Conservation (phyloP, 1,140 invertebrate species). For the Zaprionus tsacasi region DNA sequence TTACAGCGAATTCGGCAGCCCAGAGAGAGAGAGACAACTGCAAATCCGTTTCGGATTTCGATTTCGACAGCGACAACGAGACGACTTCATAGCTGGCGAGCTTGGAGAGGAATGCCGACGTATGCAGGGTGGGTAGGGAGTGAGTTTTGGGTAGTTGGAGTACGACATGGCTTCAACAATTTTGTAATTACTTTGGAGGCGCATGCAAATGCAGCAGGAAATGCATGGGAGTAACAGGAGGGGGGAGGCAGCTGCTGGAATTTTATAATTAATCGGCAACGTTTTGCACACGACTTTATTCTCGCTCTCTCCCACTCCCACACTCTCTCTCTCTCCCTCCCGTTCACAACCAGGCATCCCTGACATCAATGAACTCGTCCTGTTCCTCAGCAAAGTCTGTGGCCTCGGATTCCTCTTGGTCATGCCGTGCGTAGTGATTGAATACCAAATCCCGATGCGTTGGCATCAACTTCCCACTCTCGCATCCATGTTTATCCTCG, state of each 20-base stretch:
- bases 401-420: slow-evolving; percentile 50
- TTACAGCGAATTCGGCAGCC: slow-evolving; percentile 58
- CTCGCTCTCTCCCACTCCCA: not conserved
- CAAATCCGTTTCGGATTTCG: slow-evolving; percentile 45
- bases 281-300: slow-evolving; percentile 65
- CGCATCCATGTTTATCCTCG: slow-evolving; percentile 73
- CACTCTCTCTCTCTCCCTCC: not conserved
- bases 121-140: not conserved
- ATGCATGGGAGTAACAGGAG: too few species aligned
- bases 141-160: slow-evolving; percentile 11
- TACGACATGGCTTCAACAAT: slow-evolving; percentile 60
- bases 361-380: slow-evolving; percentile 77
- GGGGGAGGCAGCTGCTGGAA: slow-evolving; percentile 44
- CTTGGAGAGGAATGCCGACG: slow-evolving; percentile 40
- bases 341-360: slow-evolving; percentile 69
- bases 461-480: slow-evolving; percentile 68
- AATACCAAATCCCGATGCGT: slow-evolving; percentile 72
- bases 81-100: slow-evolving; percentile 42
- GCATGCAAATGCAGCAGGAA: slow-evolving; percentile 50
- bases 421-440: slow-evolving; percentile 78
- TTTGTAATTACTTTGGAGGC: slow-evolving; percentile 62
- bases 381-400: slow-evolving; percentile 68
- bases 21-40: slow-evolving; percentile 28
- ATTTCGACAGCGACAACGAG: slow-evolving; percentile 41
- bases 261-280: slow-evolving; percentile 78